Evolutionary conservation across 2,888 invertebrate species (phyloP).

Genomic region (Macaria liturata): DNA sequence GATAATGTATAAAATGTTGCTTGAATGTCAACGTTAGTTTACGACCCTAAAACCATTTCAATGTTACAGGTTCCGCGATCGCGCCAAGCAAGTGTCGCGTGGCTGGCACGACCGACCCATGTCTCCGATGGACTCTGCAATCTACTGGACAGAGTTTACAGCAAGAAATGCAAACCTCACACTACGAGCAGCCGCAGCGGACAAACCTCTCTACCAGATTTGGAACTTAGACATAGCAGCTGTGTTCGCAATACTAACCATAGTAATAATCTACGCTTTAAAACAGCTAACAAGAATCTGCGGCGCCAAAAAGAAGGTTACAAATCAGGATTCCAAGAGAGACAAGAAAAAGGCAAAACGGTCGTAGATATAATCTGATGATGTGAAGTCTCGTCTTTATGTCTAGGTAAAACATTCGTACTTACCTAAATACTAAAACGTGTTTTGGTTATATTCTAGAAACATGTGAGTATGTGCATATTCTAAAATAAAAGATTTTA

Average conservation of each 20-base stretch:
- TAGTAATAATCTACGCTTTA: constrained; percentile 31
- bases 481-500: too few species aligned
- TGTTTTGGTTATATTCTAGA: too few species aligned
- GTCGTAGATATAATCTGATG: constrained; percentile 15
- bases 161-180: constrained; percentile 76
- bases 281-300: constrained; percentile 33
- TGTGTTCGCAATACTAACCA: constrained; percentile 37
- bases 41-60: background rate
- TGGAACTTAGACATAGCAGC: constrained; percentile 61
- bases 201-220: constrained; percentile 80
- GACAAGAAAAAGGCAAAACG: constrained; percentile 43
- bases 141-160: constrained; percentile 86
- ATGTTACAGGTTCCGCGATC: constrained; percentile 63
- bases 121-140: constrained; percentile 82
- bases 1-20: too few species aligned
- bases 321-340: constrained; percentile 16
- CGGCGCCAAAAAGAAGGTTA: constrained; percentile 29
- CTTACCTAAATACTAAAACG: too few species aligned
- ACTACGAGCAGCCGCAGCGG: constrained; percentile 78
- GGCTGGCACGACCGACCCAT: constrained; percentile 84
- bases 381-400: too few species aligned
- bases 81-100: constrained; percentile 72
- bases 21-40: too few species aligned
- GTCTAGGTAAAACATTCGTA: too few species aligned
- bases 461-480: too few species aligned